These are phyloP conservation scores for Gorilla gorilla DNA, from an alignment of 2,113 vertebrate species.

Conservation along the genomic window DNA sequence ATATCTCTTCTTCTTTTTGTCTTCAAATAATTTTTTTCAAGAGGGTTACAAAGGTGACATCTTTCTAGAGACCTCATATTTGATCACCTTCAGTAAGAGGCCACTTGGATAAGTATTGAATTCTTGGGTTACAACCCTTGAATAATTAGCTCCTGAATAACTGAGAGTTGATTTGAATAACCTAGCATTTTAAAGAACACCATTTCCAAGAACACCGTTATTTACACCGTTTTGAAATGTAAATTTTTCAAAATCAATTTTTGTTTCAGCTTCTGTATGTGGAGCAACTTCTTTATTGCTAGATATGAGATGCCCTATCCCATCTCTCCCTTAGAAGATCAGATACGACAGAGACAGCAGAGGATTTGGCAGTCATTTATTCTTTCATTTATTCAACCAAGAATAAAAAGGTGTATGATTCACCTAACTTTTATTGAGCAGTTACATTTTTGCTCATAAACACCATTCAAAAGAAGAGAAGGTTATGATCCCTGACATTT, in stretches of 20 bases:
- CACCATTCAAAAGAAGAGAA: background rate
- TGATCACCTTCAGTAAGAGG: slow-evolving; percentile 23
- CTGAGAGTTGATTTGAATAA: slow-evolving; percentile 20
- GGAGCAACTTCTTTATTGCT: background rate
- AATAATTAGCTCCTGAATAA: slow-evolving; percentile 43
- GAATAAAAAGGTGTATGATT: background rate
- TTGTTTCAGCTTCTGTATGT: background rate
- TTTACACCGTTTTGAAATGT: slow-evolving; percentile 25
- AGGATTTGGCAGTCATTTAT: background rate
- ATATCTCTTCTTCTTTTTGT: slow-evolving; percentile 7
- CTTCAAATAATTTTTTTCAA: slow-evolving; percentile 43
- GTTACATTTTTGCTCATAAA: slow-evolving; percentile 21
- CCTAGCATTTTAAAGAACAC: background rate
- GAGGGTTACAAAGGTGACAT: background rate
- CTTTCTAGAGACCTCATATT: background rate
- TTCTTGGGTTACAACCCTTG: slow-evolving; percentile 10
- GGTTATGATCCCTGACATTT: background rate
- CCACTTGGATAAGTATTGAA: background rate
- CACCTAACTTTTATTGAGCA: background rate
- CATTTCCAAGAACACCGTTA: background rate
- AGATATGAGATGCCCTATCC: background rate
- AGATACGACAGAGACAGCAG: background rate
- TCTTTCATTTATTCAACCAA: slow-evolving; percentile 19
- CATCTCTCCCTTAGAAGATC: background rate
- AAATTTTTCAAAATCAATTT: background rate